Conservation (phyloP, 2,888 invertebrate genomes). For the Carterocephalus palaemon region DNA sequence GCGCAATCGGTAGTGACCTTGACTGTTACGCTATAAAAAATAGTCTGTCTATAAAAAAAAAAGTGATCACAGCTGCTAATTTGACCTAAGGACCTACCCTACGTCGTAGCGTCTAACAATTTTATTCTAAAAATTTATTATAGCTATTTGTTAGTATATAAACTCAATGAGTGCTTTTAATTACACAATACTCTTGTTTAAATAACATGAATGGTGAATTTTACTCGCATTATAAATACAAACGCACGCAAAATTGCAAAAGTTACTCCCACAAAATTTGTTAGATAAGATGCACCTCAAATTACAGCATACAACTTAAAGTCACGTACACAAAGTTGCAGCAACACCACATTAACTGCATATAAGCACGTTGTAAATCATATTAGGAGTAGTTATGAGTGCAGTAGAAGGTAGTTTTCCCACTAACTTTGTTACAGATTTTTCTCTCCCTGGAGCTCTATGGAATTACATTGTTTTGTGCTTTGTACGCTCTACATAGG, state of each 20-base stretch:
- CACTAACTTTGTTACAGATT: constrained; percentile 12
- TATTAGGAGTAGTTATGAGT: constrained; percentile 22
- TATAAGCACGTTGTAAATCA: constrained; percentile 26
- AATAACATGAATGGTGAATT: constrained; percentile 17
- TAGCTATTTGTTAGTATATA: too few species aligned
- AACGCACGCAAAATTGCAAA: constrained; percentile 21
- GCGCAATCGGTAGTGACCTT: too few species aligned
- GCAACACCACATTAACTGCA: constrained; percentile 25
- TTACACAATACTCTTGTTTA: constrained; percentile 14
- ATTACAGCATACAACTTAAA: constrained; percentile 23
- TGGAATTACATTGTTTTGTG: constrained; percentile 2
- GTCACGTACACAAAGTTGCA: constrained; percentile 23
- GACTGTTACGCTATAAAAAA: too few species aligned
- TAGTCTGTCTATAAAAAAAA: too few species aligned
- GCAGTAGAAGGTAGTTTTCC: constrained; percentile 15
- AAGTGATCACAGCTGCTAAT: too few species aligned
- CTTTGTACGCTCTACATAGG: too few species aligned
- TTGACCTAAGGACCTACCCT: too few species aligned
- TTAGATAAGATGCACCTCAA: constrained; percentile 25
- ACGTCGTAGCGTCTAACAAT: too few species aligned
- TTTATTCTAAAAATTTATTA: too few species aligned
- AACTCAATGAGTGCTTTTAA: too few species aligned
- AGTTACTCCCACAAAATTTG: constrained; percentile 24
- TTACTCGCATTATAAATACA: constrained; percentile 13
- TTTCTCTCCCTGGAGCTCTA: constrained; percentile 5